phyloP scores from a whole-genome alignment of 2,113 vertebrate genomes.

The Cavia aperea region DNA sequence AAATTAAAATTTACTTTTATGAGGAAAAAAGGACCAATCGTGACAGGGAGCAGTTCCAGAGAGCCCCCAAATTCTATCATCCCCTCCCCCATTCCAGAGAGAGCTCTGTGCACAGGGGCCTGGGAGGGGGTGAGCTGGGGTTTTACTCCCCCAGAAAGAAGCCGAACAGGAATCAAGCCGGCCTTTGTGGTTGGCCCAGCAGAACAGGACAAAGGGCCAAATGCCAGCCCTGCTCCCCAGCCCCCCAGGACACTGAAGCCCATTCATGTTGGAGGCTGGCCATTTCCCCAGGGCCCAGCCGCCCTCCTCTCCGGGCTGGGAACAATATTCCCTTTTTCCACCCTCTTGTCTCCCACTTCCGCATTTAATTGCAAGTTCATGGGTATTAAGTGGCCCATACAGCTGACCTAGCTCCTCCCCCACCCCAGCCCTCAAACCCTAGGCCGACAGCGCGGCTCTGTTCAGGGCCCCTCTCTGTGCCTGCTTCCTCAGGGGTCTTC shows the following conservation, averaged over 20 bases:
- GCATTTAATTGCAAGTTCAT: constrained; percentile 87
- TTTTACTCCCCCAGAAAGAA: constrained; percentile 65
- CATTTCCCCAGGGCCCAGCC: constrained; percentile 69
- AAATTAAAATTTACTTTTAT: background rate
- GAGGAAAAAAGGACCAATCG: background rate
- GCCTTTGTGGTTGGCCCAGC: constrained; percentile 84
- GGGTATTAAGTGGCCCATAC: constrained; percentile 83
- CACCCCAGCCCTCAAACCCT: constrained; percentile 61
- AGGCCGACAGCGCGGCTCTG: constrained; percentile 74
- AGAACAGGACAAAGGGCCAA: constrained; percentile 84
- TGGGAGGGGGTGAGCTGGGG: constrained; percentile 62
- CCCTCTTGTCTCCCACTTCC: constrained; percentile 85
- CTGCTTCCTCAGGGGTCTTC: constrained; percentile 41
- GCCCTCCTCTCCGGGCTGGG: constrained; percentile 61
- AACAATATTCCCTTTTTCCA: constrained; percentile 88
- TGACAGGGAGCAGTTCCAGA: background rate
- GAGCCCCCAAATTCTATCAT: background rate
- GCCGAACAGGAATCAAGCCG: constrained; percentile 85
- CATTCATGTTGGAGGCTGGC: constrained; percentile 81
- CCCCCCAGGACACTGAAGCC: constrained; percentile 76
- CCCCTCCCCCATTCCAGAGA: constrained; percentile 42
- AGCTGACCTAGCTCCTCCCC: constrained; percentile 78
- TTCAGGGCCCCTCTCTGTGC: constrained; percentile 54
- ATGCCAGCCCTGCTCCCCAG: constrained; percentile 73
- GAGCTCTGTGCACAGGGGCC: constrained; percentile 63